A percentile compares a stretch with the other conserved stretches of the same genome.
These are phyloP conservation scores for Strigamia crassipes DNA, from an alignment of 2,888 invertebrate species.

Conservation along the genomic window DNA sequence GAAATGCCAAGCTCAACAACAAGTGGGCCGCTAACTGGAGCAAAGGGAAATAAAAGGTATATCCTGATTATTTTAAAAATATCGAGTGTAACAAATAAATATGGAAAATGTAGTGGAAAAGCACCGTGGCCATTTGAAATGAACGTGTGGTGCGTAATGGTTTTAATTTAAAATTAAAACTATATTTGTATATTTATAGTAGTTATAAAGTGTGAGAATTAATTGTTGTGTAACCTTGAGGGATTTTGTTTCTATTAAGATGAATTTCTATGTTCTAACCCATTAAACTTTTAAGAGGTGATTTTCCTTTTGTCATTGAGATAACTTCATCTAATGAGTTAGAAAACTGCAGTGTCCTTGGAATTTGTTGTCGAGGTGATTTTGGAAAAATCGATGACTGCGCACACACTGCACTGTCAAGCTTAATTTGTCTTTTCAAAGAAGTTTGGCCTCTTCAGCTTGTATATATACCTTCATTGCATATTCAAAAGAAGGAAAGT, in stretches of 20 bases:
- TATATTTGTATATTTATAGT: too few species aligned
- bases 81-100: too few species aligned
- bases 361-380: constrained; percentile 30
- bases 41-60: too few species aligned
- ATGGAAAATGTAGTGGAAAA: too few species aligned
- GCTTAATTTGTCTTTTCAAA: constrained; percentile 27
- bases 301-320: constrained; percentile 13
- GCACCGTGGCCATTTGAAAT: too few species aligned
- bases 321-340: neutral
- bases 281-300: neutral
- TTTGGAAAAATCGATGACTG: constrained; percentile 20
- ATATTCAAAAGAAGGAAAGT: constrained; percentile 39
- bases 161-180: neutral
- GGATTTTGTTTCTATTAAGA: neutral
- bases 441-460: neutral
- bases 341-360: constrained; percentile 40
- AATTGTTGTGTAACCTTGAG: too few species aligned
- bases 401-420: constrained; percentile 2
- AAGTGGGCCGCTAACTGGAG: too few species aligned
- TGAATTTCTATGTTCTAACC: neutral
- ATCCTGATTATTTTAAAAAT: too few species aligned
- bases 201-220: too few species aligned
- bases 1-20: too few species aligned
- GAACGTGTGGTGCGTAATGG: neutral
- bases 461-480: constrained; percentile 22